Conservation (phyloP, 2,888 invertebrate genomes). For the Chymomyza fuscimana region DNA sequence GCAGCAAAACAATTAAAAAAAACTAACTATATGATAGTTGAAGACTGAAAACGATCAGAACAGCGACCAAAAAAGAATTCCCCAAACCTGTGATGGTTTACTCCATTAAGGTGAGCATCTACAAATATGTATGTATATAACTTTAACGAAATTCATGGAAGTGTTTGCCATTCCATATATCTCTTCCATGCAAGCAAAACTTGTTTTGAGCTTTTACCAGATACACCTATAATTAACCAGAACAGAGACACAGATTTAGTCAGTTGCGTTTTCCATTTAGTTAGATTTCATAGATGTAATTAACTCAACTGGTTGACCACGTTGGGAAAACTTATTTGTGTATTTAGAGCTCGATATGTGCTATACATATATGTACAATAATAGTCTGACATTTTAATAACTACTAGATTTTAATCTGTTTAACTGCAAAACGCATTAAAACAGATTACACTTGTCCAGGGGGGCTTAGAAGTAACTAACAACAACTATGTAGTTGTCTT, state of each 20-base stretch:
- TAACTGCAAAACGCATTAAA: too few relatives aligned
- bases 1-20: not conserved
- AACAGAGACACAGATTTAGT: not conserved
- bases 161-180: too few relatives aligned
- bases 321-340: not conserved
- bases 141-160: too few relatives aligned
- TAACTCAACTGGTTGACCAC: not conserved
- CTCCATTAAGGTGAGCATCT: conserved; percentile 1
- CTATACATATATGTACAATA: not conserved
- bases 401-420: not conserved
- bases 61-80: not conserved
- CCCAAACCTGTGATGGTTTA: not conserved
- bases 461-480: not conserved
- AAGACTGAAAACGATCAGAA: not conserved
- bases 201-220: not conserved
- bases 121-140: too few relatives aligned
- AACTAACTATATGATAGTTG: not conserved
- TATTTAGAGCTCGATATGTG: not conserved
- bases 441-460: not conserved
- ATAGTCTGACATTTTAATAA: not conserved
- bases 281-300: not conserved
- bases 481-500: not conserved
- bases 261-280: not conserved
- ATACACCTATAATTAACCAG: not conserved
- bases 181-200: not conserved